These are phyloP conservation scores for Nasua narica DNA, from an alignment of 2,797 vertebrate species.

Conservation along the genomic window DNA sequence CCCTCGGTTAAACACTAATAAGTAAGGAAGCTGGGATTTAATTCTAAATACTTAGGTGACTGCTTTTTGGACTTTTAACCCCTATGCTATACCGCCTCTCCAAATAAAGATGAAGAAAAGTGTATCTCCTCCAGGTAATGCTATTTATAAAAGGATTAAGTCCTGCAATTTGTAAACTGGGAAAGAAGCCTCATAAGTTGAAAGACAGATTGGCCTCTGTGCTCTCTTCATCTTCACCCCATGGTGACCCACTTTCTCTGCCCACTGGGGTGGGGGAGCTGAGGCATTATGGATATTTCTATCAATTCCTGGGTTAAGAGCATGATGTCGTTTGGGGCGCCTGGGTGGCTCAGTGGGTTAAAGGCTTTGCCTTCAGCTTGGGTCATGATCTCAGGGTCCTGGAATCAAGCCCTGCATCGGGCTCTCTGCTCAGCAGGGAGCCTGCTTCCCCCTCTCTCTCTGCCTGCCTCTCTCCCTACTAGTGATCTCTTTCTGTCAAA, in stretches of 20 bases:
- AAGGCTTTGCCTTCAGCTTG: too few species aligned
- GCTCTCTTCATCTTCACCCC: not conserved
- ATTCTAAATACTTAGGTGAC: not conserved
- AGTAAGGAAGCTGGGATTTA: not conserved
- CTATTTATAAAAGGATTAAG: not conserved
- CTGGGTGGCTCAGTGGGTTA: too few species aligned
- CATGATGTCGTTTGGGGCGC: too few species aligned
- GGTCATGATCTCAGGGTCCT: too few species aligned
- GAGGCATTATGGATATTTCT: not conserved
- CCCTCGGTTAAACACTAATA: not conserved
- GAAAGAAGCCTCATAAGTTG: not conserved
- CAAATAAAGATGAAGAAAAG: not conserved
- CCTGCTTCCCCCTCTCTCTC: too few species aligned
- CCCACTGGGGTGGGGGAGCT: rapidly evolving
- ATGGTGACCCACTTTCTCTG: not conserved
- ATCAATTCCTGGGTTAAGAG: not conserved
- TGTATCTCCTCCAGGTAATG: not conserved
- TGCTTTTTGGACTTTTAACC: not conserved
- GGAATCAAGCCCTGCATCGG: too few species aligned
- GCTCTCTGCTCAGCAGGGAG: too few species aligned
- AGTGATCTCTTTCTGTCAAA: too few species aligned
- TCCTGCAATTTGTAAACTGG: not conserved
- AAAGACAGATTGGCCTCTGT: not conserved
- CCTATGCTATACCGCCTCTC: not conserved
- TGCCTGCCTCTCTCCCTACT: too few species aligned